phyloP scores from a whole-genome alignment of 2,113 vertebrate species.

The Origma solitaria region DNA sequence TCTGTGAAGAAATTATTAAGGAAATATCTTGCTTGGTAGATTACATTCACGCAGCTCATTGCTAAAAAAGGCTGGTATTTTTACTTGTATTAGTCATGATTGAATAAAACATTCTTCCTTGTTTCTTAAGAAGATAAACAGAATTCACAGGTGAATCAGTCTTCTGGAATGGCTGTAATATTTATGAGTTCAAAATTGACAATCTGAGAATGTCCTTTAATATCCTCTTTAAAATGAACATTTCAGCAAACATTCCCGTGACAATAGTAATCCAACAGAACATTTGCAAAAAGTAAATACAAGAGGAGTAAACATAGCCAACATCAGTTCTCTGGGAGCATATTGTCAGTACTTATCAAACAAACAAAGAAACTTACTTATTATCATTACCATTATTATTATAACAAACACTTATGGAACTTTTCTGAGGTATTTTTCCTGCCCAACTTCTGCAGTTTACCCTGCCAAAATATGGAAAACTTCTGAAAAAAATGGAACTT shows the following conservation, averaged over 20 bases:
- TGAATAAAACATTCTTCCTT: neutral
- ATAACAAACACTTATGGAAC: neutral
- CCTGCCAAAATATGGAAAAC: neutral
- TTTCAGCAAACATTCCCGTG: neutral
- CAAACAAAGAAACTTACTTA: neutral
- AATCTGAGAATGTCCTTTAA: neutral
- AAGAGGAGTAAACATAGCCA: neutral
- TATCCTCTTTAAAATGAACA: neutral
- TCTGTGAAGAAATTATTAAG: neutral
- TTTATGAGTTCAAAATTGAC: neutral
- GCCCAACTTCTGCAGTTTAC: neutral
- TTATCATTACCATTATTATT: neutral
- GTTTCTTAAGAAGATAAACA: neutral
- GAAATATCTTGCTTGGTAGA: neutral
- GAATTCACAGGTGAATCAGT: neutral
- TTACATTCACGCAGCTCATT: neutral
- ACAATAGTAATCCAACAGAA: neutral
- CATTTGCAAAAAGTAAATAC: neutral
- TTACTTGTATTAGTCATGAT: neutral
- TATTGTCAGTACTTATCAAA: neutral
- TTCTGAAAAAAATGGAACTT: neutral
- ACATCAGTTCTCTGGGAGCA: neutral
- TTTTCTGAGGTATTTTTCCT: neutral
- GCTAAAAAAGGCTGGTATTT: neutral
- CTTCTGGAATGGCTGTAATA: neutral